Base-by-base conservation (phyloP, 2,113 vertebrate species). In the Salvator merianae region DNA sequence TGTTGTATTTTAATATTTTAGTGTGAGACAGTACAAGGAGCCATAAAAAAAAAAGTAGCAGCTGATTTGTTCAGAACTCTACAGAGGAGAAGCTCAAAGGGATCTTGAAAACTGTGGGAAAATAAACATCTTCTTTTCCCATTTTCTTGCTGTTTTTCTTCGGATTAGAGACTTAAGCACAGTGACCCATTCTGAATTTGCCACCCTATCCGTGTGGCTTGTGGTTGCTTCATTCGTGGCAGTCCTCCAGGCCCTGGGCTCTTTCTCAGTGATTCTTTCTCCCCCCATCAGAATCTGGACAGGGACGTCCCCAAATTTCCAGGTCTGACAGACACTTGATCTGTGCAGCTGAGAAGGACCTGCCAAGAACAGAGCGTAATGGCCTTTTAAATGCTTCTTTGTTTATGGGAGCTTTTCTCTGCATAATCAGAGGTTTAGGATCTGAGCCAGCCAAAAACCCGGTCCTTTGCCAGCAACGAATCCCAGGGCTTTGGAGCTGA, bases 371-470 rank as follows among this genome's bases (percentile, higher is more conserved):
- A 34, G 34, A 18, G 26, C 0, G 32, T 73, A 82, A 73, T 72
- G 50, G 69, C 34, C 50, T 73, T 40, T 73, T 73, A 82, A 73
- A 82, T 2, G 4, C 47, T 16, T 71, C 66, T n/a, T 30, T 82
- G 68, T 82, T 82, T 59, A 82, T 5, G 26, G n/a, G 24, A 81
- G 50, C 68, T 55, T 8, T 28, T 36, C 50, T 59, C 16, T 62
- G 50, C 68, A 59, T 82, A 82, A 82, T 82, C 69, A 55, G 50
- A 22, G 69, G 50, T 53, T 72, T 72, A 82, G 69, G 34, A 40
- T 16, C 36, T 18, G 34, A 40, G 69, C 80, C 26, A 72, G 68
- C 28, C 28, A 9, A 28, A 81, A 22, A n/a, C 34, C 30, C 50
- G 9, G 32, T 30, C 6, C 18, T 26, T 8, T 1, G 26, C 34